Evolutionary conservation across 1,140 invertebrate genomes (phyloP), one percentile per base, ranked within the genome.

Genomic region (Geopemphigus sp.): DNA sequence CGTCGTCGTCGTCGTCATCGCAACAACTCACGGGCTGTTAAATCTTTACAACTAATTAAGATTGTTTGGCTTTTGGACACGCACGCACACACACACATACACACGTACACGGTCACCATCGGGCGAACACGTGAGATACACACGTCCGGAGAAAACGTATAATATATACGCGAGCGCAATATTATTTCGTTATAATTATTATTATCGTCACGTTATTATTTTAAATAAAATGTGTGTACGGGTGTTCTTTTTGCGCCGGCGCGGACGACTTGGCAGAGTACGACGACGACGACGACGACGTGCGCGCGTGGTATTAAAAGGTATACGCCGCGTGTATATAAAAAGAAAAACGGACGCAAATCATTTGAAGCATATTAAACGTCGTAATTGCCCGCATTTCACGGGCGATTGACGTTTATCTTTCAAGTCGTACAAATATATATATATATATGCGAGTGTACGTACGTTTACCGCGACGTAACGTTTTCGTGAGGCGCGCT

Each of bases 31-130:
- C 57, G 74, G 74, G 5, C 74, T 78, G 74, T 78, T 78, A 78
- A 78, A 78, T 63, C 45, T 78, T 78, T 78, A 78, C 74, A 78
- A 78, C 74, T 78, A 78, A 78, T 78, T 78, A 78, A 78, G 74
- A 78, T 45, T 78, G 74, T 78, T 78, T 78, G 74, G 74, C 74
- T 63, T 76, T 63, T 61, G 74, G 57, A 78, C 74, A 50, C 56
- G 63, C 72, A 57, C 54, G 29, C 26, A 47, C 26, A n/a, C 26
- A 17, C 24, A 15, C 57, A 4, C 57, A 14, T 12, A 4, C 57
- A 26, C 57, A 59, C 57, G 26, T 29, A 64, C 19, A 39, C 59
- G 17, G 32, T 8, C 32, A 8, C 32, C 32, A 39, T 39, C 32
- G 32, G 32, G 32, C 32, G 32, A 29, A 32, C 29, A 50, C 15